Base-by-base conservation (phyloP, 2,888 invertebrate species). In the Ophion obscuratus region DNA sequence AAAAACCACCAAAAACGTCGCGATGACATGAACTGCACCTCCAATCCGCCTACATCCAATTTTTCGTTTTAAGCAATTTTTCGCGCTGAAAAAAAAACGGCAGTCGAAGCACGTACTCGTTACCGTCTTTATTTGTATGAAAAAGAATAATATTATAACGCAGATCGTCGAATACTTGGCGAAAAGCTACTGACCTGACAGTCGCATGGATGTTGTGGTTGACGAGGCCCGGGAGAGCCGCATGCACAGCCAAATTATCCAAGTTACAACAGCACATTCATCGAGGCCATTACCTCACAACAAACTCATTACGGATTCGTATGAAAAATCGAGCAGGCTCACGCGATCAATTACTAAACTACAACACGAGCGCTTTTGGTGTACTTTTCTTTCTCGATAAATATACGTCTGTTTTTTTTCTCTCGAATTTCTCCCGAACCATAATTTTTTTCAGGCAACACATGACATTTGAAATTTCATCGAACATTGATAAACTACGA, bases 211-310 rank as follows among this genome's bases (percentile, higher is more conserved):
- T 93, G 92, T 93, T 94, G 93, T 95, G 94, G 94, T 92, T 93
- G 93, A 91, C 91, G 90, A 94, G 95, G 95, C 94, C 95, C 95
- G 92, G 95, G 94, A 92, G 95, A 95, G 95, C 95, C 95, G 95
- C 95, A 95, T 95, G 95, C 95, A 95, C 94, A 95, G 95, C 94
- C 95, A 94, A 95, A 94, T 92, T 91, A 75, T 91, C 90, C 78
- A 89, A 91, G 89, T 92, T 91, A 93, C 90, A 92, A 90, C 89
- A 91, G 88, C 86, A 90, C 88, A 91, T 90, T 90, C 89, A 90
- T 83, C 17, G 44, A 81, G 20, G 44, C 64, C 78, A 81, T 79
- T 68, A 78, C 82, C 82, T 82, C 40, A 53, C 86, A 79, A 78
- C 75, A 81, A 77, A 75, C 75, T 75, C 59, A 79, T 79, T 47